Percentiles rank a stretch among this genome's conserved stretches.
Evolutionary conservation across 2,797 vertebrate species (phyloP).

Genomic region (Peromyscus attwateri): DNA sequence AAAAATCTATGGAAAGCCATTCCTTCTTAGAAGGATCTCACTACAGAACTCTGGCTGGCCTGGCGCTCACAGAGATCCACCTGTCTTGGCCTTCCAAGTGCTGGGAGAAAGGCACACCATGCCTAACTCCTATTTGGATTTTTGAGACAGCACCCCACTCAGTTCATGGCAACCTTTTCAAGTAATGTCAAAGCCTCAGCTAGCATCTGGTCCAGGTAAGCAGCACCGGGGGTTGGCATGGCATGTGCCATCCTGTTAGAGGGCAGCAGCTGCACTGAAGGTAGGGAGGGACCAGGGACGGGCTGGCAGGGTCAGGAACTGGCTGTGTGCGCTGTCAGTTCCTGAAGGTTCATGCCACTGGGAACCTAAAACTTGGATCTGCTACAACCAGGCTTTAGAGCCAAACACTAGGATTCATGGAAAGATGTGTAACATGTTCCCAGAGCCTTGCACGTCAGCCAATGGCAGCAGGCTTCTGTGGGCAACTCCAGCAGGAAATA

Average conservation of each 20-base stretch:
- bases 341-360: fast-evolving
- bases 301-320: fast-evolving
- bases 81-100: background rate
- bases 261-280: background rate
- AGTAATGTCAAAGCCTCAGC: background rate
- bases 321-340: fast-evolving
- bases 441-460: background rate
- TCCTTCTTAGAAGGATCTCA: background rate
- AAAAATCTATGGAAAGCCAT: background rate
- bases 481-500: conserved; percentile 69
- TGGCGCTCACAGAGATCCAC: background rate
- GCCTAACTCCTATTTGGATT: background rate
- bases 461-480: background rate
- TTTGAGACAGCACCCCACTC: background rate
- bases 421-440: background rate
- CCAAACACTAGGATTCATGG: background rate
- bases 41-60: background rate
- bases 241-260: fast-evolving
- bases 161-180: background rate
- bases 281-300: background rate
- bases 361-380: background rate
- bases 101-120: background rate
- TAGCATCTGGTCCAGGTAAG: background rate
- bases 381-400: background rate
- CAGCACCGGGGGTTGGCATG: too few species aligned